These are phyloP conservation scores for Eubucco bourcierii DNA, from an alignment of 2,113 vertebrate species.

Conservation along the genomic window DNA sequence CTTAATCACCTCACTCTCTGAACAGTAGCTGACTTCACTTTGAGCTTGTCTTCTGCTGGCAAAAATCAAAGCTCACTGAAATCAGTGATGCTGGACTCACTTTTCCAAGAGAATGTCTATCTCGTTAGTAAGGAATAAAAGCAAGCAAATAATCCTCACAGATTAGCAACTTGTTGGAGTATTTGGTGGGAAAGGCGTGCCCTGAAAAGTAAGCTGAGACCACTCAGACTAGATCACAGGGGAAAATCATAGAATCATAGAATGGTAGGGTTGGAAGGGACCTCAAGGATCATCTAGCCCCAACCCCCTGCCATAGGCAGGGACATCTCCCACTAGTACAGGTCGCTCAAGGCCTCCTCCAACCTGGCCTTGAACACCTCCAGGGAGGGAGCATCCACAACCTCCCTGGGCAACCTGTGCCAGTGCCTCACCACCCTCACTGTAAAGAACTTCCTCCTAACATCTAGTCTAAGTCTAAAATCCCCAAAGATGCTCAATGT, in stretches of 20 bases:
- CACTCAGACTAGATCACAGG: not conserved
- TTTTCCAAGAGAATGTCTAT: not conserved
- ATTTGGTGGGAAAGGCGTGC: not conserved
- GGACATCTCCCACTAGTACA: too few species aligned
- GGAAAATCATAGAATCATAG: too few species aligned
- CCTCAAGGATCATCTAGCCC: too few species aligned
- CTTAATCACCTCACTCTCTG: not conserved
- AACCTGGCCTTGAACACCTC: too few species aligned
- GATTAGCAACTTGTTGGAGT: not conserved
- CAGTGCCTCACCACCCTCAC: too few species aligned
- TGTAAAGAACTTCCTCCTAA: too few species aligned
- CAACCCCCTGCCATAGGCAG: too few species aligned
- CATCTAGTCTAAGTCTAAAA: too few species aligned
- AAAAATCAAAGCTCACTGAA: not conserved
- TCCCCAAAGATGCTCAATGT: not conserved
- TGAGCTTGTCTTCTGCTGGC: not conserved
- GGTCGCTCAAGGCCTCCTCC: too few species aligned
- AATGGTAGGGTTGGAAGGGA: too few species aligned
- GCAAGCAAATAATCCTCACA: not conserved
- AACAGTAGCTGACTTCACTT: not conserved
- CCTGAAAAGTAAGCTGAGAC: not conserved
- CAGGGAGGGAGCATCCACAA: too few species aligned
- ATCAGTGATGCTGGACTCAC: not conserved
- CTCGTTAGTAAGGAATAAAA: not conserved
- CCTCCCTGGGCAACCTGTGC: too few species aligned